phyloP scores from a whole-genome alignment of 2,113 vertebrate species.

The Rhinoptilus africanus region DNA sequence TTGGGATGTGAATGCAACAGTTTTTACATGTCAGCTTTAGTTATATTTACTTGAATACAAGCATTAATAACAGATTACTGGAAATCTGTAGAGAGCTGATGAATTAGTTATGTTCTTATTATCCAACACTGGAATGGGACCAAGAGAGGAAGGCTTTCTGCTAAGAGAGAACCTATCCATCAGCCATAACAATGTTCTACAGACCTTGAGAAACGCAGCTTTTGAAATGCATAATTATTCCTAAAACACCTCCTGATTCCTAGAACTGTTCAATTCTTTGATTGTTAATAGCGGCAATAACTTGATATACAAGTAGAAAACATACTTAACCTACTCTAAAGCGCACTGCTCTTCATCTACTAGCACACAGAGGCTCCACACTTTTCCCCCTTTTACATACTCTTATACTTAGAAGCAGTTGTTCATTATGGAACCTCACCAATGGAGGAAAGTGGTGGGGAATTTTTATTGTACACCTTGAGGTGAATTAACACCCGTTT shows the following conservation, averaged over 20 bases:
- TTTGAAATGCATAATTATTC: neutral
- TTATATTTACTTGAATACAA: constrained; percentile 60
- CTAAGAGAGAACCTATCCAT: neutral
- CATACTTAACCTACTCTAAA: neutral
- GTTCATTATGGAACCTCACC: neutral
- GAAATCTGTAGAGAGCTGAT: constrained; percentile 32
- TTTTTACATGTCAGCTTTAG: constrained; percentile 67
- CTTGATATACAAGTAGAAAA: neutral
- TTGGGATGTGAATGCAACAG: constrained; percentile 25
- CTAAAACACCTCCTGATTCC: neutral
- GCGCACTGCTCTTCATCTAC: neutral
- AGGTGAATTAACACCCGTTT: neutral
- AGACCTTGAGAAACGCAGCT: neutral
- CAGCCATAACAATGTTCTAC: neutral
- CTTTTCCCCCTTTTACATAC: fast-evolving
- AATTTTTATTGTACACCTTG: neutral
- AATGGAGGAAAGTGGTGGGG: neutral
- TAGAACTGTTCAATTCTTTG: neutral
- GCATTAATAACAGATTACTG: constrained; percentile 70
- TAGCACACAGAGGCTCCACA: neutral
- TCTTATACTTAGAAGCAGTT: neutral
- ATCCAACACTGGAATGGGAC: neutral
- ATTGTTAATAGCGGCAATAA: neutral
- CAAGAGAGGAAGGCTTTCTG: neutral
- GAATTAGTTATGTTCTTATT: constrained; percentile 45